phyloP scores from a whole-genome alignment of 1,140 invertebrate genomes.

The Drosophila teissieri region DNA sequence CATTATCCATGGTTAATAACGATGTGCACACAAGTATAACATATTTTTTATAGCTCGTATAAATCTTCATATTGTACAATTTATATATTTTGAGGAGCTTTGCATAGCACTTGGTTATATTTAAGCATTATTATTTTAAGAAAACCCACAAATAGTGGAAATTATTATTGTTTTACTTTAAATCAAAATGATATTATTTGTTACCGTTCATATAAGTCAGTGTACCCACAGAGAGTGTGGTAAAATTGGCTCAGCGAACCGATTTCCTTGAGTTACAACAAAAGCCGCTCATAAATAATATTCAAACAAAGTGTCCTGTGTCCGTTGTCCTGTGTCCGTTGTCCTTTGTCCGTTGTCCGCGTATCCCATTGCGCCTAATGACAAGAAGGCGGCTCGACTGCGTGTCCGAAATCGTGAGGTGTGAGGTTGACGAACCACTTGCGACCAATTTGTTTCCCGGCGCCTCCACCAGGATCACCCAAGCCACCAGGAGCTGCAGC shows the following conservation, averaged over 20 bases:
- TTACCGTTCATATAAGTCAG: neutral
- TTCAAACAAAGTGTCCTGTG: constrained; percentile 77
- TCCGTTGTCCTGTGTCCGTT: constrained; percentile 26
- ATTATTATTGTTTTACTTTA: neutral
- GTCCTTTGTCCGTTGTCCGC: constrained; percentile 25
- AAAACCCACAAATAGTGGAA: too few species aligned
- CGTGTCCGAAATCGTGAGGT: constrained; percentile 18
- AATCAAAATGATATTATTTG: neutral
- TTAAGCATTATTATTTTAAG: too few species aligned
- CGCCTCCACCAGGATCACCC: neutral
- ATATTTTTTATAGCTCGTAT: too few species aligned
- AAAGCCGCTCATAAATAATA: constrained; percentile 79
- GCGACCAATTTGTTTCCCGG: constrained; percentile 39
- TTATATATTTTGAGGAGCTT: too few species aligned
- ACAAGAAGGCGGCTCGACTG: constrained; percentile 9
- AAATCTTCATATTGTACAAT: too few species aligned
- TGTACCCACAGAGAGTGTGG: neutral
- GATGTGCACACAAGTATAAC: too few species aligned
- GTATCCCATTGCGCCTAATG: constrained; percentile 20
- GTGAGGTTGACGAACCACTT: constrained; percentile 43
- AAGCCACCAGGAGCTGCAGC: neutral
- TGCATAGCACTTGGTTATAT: too few species aligned
- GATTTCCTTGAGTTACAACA: constrained; percentile 80
- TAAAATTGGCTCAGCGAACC: constrained; percentile 43
- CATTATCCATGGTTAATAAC: neutral